Base-by-base conservation (phyloP, 2,888 invertebrate genomes). In the Linyphia triangularis region DNA sequence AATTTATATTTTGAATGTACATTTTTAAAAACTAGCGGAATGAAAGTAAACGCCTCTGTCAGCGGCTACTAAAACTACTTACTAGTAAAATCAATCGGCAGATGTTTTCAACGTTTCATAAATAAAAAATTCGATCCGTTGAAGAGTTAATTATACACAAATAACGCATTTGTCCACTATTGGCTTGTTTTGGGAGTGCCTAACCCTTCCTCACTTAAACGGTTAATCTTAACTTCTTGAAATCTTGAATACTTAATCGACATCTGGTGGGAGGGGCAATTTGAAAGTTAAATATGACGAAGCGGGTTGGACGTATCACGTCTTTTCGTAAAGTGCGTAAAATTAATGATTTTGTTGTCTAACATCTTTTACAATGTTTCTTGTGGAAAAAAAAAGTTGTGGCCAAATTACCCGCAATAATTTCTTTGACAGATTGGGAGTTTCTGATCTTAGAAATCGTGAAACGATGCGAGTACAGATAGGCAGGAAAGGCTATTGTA, bases 251-350 rank as follows among this genome's bases (percentile, higher is more conserved):
- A 67, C 65, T 75, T 75, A 75, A 88, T 88, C 73, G 59, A 63
- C 86, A 88, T 43, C 19, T 59, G 37, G 86, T 73, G 28, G 86
- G 86, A 67, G 86, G 86, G 37, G 86, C 30, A 59, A 19, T 22
- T n/a, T 67, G 69, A 88, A 88, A 75, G 81, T 88, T 75, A 88
- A 88, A 75, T 67, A 81, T 81, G 73, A 43, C 28, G 37, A 30
- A 67, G 69, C 81, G 86, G 86, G 86, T 59, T 69, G 86, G 86
- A 69, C 73, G 51, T 19, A 81, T 88, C 86, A 88, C 86, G 86
- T 73, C 73, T 69, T 75, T 77, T 88, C 75, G 61, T 28, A 69
- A 77, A 77, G 63, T 65, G 22, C 61, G 57, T 59, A 59, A 57
- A 88, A 88, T 88, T 88, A 88, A 88, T 88, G 86, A 69, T 67